These are phyloP conservation scores for Pseudopipra pipra DNA, from an alignment of 2,113 vertebrate genomes.

Conservation along the genomic window DNA sequence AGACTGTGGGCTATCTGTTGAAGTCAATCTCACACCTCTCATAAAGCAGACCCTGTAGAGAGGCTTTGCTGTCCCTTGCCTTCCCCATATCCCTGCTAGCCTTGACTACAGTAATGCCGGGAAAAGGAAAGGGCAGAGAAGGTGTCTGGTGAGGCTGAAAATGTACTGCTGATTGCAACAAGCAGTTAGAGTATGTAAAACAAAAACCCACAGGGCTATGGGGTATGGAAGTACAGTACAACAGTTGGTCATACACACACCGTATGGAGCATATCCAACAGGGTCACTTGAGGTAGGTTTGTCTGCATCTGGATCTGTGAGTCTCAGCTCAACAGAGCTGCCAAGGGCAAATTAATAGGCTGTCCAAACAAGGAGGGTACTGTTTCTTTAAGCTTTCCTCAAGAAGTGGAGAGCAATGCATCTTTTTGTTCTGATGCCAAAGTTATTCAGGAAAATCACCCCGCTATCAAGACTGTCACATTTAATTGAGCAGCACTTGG, in stretches of 20 bases:
- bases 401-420: neutral
- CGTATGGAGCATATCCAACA: neutral
- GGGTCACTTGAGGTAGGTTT: neutral
- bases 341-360: neutral
- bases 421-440: neutral
- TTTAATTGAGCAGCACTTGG: conserved; percentile 5
- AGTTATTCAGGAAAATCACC: neutral
- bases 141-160: neutral
- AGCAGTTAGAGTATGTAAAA: neutral
- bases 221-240: neutral
- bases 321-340: neutral
- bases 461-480: neutral
- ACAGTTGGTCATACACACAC: neutral
- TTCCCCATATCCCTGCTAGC: neutral
- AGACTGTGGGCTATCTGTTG: neutral
- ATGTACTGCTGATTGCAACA: neutral
- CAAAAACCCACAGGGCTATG: neutral
- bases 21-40: neutral
- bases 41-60: neutral
- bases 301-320: neutral
- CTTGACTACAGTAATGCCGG: neutral
- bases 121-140: neutral
- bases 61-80: neutral
- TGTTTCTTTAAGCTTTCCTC: neutral
- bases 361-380: neutral